A percentile compares a stretch with the other conserved stretches of the same genome.
Conservation (phyloP, 2,888 invertebrate genomes). For the Pseudanteris insignis region DNA sequence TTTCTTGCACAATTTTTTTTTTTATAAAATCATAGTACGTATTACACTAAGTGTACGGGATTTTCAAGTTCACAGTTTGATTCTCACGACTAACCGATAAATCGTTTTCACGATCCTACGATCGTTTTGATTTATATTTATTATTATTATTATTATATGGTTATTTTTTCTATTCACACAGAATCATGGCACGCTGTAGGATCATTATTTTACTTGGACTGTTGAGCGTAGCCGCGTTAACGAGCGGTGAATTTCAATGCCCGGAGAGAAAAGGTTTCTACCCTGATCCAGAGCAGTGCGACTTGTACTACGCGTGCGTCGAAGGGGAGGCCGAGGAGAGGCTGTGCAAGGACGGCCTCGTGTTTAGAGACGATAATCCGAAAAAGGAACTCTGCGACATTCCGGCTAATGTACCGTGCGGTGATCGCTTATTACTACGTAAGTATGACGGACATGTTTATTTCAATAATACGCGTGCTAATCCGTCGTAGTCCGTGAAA, state of each 20-base stretch:
- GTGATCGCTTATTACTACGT: slow-evolving; percentile 79
- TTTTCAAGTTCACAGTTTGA: no score
- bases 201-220: slow-evolving; percentile 13
- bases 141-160: no score
- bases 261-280: slow-evolving; percentile 79
- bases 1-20: no score
- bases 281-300: slow-evolving; percentile 80
- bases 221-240: slow-evolving; percentile 16
- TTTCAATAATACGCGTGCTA: no score
- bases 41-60: no score
- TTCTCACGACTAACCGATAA: no score
- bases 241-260: slow-evolving; percentile 70
- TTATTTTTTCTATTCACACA: slow-evolving; percentile 6
- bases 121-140: no score
- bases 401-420: slow-evolving; percentile 81
- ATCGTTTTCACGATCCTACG: no score
- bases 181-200: slow-evolving; percentile 18
- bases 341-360: slow-evolving; percentile 81
- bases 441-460: no score
- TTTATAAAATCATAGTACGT: no score
- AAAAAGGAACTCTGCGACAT: slow-evolving; percentile 80
- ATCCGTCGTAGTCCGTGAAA: no score
- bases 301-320: slow-evolving; percentile 80
- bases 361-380: slow-evolving; percentile 78
- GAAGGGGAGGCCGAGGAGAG: slow-evolving; percentile 72